Conservation (phyloP, 1,140 invertebrate species). For the Magallana angulata region DNA sequence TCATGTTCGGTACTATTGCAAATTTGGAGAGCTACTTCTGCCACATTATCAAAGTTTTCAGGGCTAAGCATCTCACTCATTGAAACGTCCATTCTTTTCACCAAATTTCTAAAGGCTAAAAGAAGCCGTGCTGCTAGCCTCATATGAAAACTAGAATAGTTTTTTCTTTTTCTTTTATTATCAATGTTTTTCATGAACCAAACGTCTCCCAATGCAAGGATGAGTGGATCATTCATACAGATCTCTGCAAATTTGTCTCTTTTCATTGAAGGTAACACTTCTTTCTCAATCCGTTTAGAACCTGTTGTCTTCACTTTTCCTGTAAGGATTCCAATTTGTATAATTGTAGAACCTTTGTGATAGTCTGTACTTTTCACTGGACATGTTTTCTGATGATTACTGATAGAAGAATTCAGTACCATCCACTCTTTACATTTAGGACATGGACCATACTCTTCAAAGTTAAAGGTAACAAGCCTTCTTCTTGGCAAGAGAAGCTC, state of each 20-base stretch:
- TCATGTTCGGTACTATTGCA: not conserved
- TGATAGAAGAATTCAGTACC: constrained; percentile 27
- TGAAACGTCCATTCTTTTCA: not conserved
- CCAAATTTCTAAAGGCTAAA: not conserved
- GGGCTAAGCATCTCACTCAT: not conserved
- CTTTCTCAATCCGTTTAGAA: constrained; percentile 18
- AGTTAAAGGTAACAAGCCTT: not conserved
- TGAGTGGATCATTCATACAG: not conserved
- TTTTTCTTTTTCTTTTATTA: not conserved
- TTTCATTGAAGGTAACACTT: not conserved
- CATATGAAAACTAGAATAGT: not conserved
- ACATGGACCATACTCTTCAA: constrained; percentile 31
- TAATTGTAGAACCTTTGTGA: constrained; percentile 38
- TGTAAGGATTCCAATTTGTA: constrained; percentile 3
- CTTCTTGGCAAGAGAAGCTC: constrained; percentile 21
- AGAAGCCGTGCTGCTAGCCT: not conserved
- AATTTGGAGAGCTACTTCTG: not conserved
- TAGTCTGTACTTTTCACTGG: constrained; percentile 13
- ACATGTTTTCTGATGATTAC: constrained; percentile 43
- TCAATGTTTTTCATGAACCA: not conserved
- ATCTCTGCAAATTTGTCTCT: not conserved
- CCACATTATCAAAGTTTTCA: not conserved
- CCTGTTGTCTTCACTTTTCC: constrained; percentile 16
- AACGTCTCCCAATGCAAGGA: not conserved
- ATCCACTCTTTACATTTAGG: constrained; percentile 37